These are phyloP conservation scores for Lucifuga dentata DNA, from an alignment of 2,113 vertebrate genomes.

Conservation along the genomic window DNA sequence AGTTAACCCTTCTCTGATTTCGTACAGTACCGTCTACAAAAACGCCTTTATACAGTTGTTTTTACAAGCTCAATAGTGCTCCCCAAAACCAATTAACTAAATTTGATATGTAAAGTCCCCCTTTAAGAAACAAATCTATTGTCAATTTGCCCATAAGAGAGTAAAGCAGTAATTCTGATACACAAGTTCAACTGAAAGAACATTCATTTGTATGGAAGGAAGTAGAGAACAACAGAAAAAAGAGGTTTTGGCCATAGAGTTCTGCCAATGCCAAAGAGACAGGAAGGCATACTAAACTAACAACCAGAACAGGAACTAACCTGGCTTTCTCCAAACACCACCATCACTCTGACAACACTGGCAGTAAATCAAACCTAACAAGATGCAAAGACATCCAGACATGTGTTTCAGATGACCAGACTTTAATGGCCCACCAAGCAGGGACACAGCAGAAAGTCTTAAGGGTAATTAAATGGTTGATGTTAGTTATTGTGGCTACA, in stretches of 20 bases:
- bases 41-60: too few relatives aligned
- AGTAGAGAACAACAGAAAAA: slow-evolving; percentile 48
- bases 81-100: too few relatives aligned
- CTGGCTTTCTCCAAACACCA: background rate
- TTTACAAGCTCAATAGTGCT: too few relatives aligned
- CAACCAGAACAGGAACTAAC: slow-evolving; percentile 35
- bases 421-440: background rate
- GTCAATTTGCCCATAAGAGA: slow-evolving; percentile 52
- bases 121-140: slow-evolving; percentile 65
- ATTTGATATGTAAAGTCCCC: too few relatives aligned
- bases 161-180: slow-evolving; percentile 54
- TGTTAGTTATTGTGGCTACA: slow-evolving; percentile 53
- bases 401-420: background rate
- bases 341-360: background rate
- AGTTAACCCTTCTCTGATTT: too few relatives aligned
- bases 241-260: slow-evolving; percentile 63
- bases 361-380: slow-evolving; percentile 16
- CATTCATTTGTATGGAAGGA: slow-evolving; percentile 75
- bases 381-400: background rate
- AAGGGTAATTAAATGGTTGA: slow-evolving; percentile 49
- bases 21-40: too few relatives aligned
- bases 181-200: slow-evolving; percentile 56
- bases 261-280: slow-evolving; percentile 42
- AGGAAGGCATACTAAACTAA: slow-evolving; percentile 68
- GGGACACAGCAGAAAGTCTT: background rate